Base-by-base conservation (phyloP, 2,888 invertebrate species). In the Hylaea fasciaria region DNA sequence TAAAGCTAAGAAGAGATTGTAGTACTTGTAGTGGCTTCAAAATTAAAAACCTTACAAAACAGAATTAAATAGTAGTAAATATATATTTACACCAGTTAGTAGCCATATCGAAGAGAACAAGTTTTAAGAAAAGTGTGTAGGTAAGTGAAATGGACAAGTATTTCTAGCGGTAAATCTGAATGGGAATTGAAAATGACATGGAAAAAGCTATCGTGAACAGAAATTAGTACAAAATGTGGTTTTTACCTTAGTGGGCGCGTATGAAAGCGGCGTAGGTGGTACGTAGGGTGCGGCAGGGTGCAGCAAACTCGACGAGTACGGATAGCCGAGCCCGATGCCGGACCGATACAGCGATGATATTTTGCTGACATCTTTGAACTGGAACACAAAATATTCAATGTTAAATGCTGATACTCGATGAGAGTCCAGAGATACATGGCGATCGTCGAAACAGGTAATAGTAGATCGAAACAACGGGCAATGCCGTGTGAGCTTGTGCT, bases 311-410 rank as follows among this genome's bases (percentile, higher is more conserved):
- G 97, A 94, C 39, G 95, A 95, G 74, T 91, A 91, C 0, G 97
- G 95, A 86, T 97, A 97, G 64, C 95, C 95, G 62, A 97, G 93
- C n/a, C 96, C 95, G 64, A 96, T 81, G 17, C 94, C 93, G 67
- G 95, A 94, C 69, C 97, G 95, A 91, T 97, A 97, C 84, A 97
- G 95, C 55, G 97, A 94, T 53, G 96, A 95, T 90, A 97, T 94
- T 91, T 97, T 97, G 68, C 97, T 95, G 82, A 97, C 96, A 85
- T 97, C 97, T 91, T 97, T 97, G 89, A 97, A 97, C 95, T 96
- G 90, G 58, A 85, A 83, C 51, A 17, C 39, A 37, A 29, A 12
- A 51, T 17, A 3, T 28, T 37, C 7, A 2, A 32, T 14, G 37
- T 29, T 11, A 61, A 35, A 35, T 37, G 0, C 5, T 12, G n/a